Evolutionary conservation across 1,140 invertebrate genomes (phyloP).

Genomic region (Tetranychus cinnabarinus): DNA sequence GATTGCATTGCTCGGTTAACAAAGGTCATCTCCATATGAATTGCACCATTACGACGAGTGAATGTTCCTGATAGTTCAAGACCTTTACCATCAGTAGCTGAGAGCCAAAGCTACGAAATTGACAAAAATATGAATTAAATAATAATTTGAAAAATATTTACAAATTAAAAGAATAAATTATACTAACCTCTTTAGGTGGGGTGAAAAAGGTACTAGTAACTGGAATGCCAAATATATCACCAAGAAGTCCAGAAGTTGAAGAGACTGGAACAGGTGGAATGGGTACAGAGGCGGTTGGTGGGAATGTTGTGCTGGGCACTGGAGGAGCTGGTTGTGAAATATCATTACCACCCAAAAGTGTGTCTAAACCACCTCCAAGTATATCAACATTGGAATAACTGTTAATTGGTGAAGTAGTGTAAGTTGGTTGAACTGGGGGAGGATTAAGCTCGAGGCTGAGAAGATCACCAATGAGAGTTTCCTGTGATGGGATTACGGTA

Average conservation of each 20-base stretch:
- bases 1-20: conserved; percentile 96
- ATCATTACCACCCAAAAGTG: conserved; percentile 32
- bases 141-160: not conserved
- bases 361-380: conserved; percentile 55
- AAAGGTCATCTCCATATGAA: conserved; percentile 88
- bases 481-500: conserved; percentile 66
- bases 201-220: conserved; percentile 36
- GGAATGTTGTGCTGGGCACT: conserved; percentile 18
- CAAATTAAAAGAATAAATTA: conserved; percentile 23
- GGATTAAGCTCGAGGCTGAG: conserved; percentile 75
- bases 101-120: conserved; percentile 45
- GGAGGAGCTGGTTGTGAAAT: conserved; percentile 10
- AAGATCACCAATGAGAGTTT: conserved; percentile 86
- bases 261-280: conserved; percentile 8
- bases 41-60: conserved; percentile 53
- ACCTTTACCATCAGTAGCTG: conserved; percentile 88
- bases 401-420: conserved; percentile 18
- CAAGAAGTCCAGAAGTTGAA: conserved; percentile 36
- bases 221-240: conserved; percentile 68
- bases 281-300: not conserved
- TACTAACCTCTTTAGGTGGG: conserved; percentile 43
- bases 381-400: conserved; percentile 31
- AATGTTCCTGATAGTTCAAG: conserved; percentile 92
- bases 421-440: conserved; percentile 22
- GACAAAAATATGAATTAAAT: conserved; percentile 1